Evolutionary conservation across 23 tunicate genomes (phyloP).

Genomic region (Styela clava): DNA sequence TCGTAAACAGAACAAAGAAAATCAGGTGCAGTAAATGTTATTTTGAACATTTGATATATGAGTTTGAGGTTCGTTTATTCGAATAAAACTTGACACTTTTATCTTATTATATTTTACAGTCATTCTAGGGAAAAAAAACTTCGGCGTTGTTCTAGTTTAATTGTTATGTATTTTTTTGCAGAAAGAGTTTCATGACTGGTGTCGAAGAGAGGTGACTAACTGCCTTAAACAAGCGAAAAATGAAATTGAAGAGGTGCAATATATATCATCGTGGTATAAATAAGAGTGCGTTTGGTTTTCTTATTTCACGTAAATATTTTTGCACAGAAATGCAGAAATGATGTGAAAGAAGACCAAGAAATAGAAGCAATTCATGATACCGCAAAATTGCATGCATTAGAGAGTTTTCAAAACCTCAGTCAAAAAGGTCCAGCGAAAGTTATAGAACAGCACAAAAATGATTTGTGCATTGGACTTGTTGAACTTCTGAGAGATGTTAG

Average conservation of each 20-base stretch:
- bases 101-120: too few relatives aligned
- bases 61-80: too few relatives aligned
- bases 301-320: too few relatives aligned
- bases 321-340: background rate
- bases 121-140: too few relatives aligned
- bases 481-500: background rate
- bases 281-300: too few relatives aligned
- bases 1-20: background rate
- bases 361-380: background rate
- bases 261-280: too few relatives aligned
- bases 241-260: background rate
- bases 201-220: background rate
- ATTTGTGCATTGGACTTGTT: background rate
- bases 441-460: background rate
- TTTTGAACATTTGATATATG: too few relatives aligned
- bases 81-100: too few relatives aligned
- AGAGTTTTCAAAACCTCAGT: background rate
- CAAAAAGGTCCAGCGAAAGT: background rate
- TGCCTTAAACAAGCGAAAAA: background rate
- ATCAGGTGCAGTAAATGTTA: too few relatives aligned
- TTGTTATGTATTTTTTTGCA: too few relatives aligned
- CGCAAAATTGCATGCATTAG: background rate
- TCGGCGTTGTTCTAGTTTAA: too few relatives aligned
- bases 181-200: background rate
- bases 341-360: background rate